Base-by-base conservation (phyloP, 2,113 vertebrate genomes). In the Notiomystis cincta region DNA sequence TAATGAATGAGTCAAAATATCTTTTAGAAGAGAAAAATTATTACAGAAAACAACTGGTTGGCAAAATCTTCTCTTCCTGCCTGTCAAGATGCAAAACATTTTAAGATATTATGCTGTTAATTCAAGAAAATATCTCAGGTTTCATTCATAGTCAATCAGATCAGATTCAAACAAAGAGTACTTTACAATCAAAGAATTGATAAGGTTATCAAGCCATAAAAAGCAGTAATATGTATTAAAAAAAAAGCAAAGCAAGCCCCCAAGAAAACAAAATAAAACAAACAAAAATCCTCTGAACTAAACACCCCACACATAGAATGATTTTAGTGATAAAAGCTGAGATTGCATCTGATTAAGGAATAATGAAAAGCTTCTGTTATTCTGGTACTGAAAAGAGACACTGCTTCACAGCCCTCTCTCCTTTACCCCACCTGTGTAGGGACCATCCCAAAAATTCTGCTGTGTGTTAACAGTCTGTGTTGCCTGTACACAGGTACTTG, bases 341-440 rank as follows among this genome's bases (percentile, higher is more conserved):
- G 20, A 61, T n/a, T 65, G 17, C 9, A 28, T 4, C 18, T 40
- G 12, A 35, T 20, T 50, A 10, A 38, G 12, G 9, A 90, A 19
- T 35, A 51, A 11, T 37, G 16, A 64, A 54, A 64, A 56, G 3
- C 1, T 81, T 27, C 28, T 69, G 9, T 47, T 82, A 42, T 33
- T 61, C 21, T 48, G 27, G 10, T 45, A 1, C 20, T 51, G 35
- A 45, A 54, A 83, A 77, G 1, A 47, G 7, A 14, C 25, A 7
- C 38, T 45, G 3, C 22, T 4, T 33, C 78, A 6, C 18, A 54
- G 6, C 3, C 18, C 4, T 67, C 23, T 60, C 25, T 35, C 6
- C 13, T 90, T 60, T 37, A 72, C 9, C 11, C n/a, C 5, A n/a
- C 4, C 38, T 0, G 0, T 31, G 9, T 38, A 33, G 24, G 6